A percentile compares a stretch with the other conserved stretches of the same genome.
These are phyloP conservation scores for Lepidochrysops patricia DNA, from an alignment of 2,888 invertebrate genomes.

Conservation along the genomic window DNA sequence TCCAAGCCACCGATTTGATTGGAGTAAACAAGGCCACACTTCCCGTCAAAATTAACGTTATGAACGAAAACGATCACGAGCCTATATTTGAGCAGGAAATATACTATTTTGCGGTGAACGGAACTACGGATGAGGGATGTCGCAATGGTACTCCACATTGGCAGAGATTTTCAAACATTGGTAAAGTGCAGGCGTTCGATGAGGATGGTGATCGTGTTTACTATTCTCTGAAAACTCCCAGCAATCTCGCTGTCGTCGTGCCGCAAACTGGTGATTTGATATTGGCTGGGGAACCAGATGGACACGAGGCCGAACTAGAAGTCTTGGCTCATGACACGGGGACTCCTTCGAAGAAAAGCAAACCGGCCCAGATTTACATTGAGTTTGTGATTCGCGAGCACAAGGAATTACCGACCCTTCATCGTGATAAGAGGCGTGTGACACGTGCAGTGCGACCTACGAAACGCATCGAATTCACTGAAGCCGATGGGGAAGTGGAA, in stretches of 20 bases:
- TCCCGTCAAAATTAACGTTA: slow-evolving; percentile 82
- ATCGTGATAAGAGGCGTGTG: slow-evolving; percentile 83
- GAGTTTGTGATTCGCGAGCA: slow-evolving; percentile 79
- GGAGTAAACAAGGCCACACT: slow-evolving; percentile 87
- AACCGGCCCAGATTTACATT: slow-evolving; percentile 84
- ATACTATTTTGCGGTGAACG: slow-evolving; percentile 85
- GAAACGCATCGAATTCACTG: slow-evolving; percentile 92
- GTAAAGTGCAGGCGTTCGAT: slow-evolving; percentile 89
- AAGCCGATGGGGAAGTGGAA: slow-evolving; percentile 91
- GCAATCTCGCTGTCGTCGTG: slow-evolving; percentile 89
- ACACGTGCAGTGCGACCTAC: slow-evolving; percentile 95
- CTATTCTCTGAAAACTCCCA: slow-evolving; percentile 87
- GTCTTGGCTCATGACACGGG: slow-evolving; percentile 90
- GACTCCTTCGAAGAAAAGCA: slow-evolving; percentile 80
- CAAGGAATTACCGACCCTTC: slow-evolving; percentile 77
- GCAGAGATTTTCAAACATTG: slow-evolving; percentile 88
- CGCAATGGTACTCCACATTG: slow-evolving; percentile 78
- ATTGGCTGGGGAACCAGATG: slow-evolving; percentile 84
- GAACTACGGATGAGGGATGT: slow-evolving; percentile 72
- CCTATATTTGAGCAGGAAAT: slow-evolving; percentile 86
- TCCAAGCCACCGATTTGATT: slow-evolving; percentile 86
- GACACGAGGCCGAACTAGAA: slow-evolving; percentile 79
- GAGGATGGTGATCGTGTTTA: slow-evolving; percentile 94
- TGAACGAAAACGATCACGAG: slow-evolving; percentile 94
- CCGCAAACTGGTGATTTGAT: slow-evolving; percentile 94